Conservation (phyloP, 2,797 vertebrate genomes). For the Melanotaenia maccullochi region DNA sequence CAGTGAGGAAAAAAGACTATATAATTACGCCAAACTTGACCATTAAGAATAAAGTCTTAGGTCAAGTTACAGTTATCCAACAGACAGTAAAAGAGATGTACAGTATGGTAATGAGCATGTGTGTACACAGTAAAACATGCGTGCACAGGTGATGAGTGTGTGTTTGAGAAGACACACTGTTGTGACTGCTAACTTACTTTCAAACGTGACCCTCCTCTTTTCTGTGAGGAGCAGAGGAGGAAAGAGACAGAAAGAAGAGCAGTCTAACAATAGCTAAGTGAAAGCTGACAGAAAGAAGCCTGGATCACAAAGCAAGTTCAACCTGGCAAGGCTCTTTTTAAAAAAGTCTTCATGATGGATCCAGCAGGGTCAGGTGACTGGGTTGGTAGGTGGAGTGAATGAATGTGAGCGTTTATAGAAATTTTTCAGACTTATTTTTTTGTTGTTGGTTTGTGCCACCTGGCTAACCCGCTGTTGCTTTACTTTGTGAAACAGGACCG, state of each 20-base stretch:
- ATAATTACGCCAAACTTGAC: constrained; percentile 11
- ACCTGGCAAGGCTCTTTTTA: background rate
- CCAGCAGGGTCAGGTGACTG: no score
- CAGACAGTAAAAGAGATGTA: constrained; percentile 30
- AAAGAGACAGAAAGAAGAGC: constrained; percentile 75
- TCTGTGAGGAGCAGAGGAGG: constrained; percentile 81
- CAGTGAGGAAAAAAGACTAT: background rate
- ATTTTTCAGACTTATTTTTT: background rate
- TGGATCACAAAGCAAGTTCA: constrained; percentile 58
- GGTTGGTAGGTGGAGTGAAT: background rate
- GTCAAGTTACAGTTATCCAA: constrained; percentile 24
- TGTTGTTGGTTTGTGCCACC: constrained; percentile 35
- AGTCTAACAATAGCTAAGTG: constrained; percentile 72
- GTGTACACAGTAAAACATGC: constrained; percentile 36
- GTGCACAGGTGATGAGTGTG: constrained; percentile 44
- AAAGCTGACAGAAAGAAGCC: constrained; percentile 53
- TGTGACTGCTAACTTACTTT: constrained; percentile 84
- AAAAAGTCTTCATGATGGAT: background rate
- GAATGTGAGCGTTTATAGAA: background rate
- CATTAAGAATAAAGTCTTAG: constrained; percentile 12
- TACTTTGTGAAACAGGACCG: constrained; percentile 61
- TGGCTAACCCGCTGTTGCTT: constrained; percentile 31
- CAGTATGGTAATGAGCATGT: constrained; percentile 17
- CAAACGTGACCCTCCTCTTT: constrained; percentile 88
- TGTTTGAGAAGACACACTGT: constrained; percentile 27